Percentiles rank a stretch among this genome's conserved stretches.
Conservation (phyloP, 1,140 invertebrate species). For the Delia radicum region DNA sequence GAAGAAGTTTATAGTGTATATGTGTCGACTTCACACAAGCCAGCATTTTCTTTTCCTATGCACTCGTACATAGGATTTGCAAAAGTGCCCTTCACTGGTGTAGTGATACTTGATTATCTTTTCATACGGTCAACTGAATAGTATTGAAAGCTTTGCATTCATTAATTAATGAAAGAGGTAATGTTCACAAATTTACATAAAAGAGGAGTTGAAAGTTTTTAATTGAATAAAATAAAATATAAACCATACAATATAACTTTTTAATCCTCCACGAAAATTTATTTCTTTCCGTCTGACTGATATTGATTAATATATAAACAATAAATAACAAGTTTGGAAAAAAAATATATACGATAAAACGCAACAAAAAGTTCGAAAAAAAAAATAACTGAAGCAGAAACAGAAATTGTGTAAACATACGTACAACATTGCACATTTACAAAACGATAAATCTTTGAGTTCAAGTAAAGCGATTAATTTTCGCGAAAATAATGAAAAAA, state of each 20-base stretch:
- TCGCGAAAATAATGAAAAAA: conserved; percentile 17
- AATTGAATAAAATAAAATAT: conserved; percentile 4
- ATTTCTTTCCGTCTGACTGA: conserved; percentile 10
- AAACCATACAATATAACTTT: neutral
- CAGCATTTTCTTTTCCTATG: too few relatives aligned
- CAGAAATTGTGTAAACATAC: neutral
- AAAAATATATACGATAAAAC: conserved; percentile 9
- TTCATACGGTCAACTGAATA: neutral
- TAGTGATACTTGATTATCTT: neutral
- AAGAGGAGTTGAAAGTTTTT: conserved; percentile 22
- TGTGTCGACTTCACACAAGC: too few relatives aligned
- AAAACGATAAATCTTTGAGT: conserved; percentile 24
- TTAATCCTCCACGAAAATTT: neutral
- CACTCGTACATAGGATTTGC: too few relatives aligned
- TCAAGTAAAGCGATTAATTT: conserved; percentile 23
- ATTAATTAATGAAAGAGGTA: conserved; percentile 14
- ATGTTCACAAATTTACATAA: conserved; percentile 8
- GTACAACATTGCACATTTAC: conserved; percentile 16
- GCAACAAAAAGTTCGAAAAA: neutral
- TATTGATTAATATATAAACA: conserved; percentile 22
- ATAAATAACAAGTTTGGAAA: conserved; percentile 10
- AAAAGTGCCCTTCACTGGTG: too few relatives aligned
- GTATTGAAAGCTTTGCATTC: neutral
- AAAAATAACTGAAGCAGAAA: conserved; percentile 1
- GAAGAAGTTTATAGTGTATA: too few relatives aligned